Percentiles rank a stretch among this genome's conserved stretches.
These are phyloP conservation scores for Sweltsa coloradensis DNA, from an alignment of 1,140 invertebrate genomes.

Conservation along the genomic window DNA sequence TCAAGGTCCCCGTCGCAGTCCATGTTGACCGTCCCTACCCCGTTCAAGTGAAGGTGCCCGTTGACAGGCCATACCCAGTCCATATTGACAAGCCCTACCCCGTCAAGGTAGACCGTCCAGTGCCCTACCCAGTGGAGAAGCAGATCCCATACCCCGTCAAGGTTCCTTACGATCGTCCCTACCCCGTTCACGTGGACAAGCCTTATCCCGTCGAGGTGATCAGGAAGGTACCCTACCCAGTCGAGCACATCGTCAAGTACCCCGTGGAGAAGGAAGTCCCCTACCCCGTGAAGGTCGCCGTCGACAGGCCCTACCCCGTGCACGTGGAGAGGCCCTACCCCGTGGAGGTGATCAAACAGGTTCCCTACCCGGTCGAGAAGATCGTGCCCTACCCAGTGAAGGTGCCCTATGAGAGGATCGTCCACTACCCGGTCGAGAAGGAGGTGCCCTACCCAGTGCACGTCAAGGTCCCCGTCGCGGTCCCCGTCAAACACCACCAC, in stretches of 20 bases:
- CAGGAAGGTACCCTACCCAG: background rate
- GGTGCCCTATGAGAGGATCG: no score
- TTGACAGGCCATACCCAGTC: conserved; percentile 7
- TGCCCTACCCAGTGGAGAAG: conserved; percentile 40
- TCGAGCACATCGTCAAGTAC: background rate
- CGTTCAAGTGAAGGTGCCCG: conserved; percentile 4
- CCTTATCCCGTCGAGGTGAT: conserved; percentile 26
- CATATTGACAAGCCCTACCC: conserved; percentile 43
- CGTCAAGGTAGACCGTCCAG: conserved; percentile 43
- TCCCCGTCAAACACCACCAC: conserved; percentile 29
- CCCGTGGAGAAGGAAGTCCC: conserved; percentile 24
- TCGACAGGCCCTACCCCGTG: conserved; percentile 30
- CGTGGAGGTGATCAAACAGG: conserved; percentile 27
- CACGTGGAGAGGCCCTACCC: conserved; percentile 28
- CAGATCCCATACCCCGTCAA: conserved; percentile 41
- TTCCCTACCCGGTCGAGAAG: conserved; percentile 27
- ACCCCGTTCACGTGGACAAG: conserved; percentile 53
- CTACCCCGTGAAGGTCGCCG: conserved; percentile 30
- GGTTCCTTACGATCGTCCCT: conserved; percentile 36
- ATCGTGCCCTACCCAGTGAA: conserved; percentile 22
- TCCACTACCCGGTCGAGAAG: no score
- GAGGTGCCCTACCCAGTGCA: background rate
- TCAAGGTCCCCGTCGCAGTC: conserved; percentile 36
- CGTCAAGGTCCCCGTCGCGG: conserved; percentile 31
- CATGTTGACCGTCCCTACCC: conserved; percentile 44